Evolutionary conservation across 2,113 vertebrate species (phyloP).

Genomic region (Puffinus mauretanicus): DNA sequence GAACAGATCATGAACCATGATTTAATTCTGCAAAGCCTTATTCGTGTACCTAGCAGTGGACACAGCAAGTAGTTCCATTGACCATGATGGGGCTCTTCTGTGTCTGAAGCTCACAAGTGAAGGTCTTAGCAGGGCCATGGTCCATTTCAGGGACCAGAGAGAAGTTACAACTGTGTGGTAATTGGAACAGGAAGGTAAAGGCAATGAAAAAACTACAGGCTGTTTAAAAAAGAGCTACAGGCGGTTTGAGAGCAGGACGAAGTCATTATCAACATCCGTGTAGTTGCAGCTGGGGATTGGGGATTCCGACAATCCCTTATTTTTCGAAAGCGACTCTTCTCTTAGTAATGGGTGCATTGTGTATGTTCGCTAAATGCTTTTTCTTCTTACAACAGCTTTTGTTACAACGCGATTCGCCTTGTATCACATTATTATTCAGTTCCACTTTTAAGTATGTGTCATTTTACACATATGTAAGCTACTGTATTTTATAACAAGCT

Average conservation of each 20-base stretch:
- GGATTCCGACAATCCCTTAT: neutral
- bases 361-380: neutral
- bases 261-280: neutral
- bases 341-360: neutral
- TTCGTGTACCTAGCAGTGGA: fast-evolving
- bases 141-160: neutral
- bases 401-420: neutral
- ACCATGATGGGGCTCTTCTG: neutral
- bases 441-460: neutral
- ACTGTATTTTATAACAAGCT: neutral
- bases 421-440: neutral
- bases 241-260: neutral
- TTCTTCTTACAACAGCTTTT: neutral
- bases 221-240: neutral
- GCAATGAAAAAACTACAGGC: neutral
- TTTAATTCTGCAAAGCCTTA: neutral
- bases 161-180: neutral
- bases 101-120: neutral
- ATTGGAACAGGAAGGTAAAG: neutral
- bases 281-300: neutral
- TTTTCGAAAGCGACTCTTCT: neutral
- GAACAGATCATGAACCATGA: neutral
- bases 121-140: neutral
- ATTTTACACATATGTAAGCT: neutral
- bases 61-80: neutral